phyloP scores from a whole-genome alignment of 2,113 vertebrate genomes.

The Hippopotamus amphibius region DNA sequence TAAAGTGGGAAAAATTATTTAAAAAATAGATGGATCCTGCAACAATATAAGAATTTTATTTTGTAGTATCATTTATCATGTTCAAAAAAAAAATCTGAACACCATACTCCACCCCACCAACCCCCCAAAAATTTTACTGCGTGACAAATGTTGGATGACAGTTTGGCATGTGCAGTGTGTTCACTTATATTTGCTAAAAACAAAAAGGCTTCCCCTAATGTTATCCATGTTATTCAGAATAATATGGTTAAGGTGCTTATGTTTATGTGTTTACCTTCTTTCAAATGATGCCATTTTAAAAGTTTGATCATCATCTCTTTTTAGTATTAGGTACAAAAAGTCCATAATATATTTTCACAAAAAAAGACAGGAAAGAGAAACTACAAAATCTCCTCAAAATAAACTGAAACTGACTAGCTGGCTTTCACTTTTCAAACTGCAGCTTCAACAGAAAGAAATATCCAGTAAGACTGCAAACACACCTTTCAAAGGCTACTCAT shows the following conservation, averaged over 20 bases:
- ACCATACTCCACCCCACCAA: fast-evolving
- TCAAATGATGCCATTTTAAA: slow-evolving; percentile 25
- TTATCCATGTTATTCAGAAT: not conserved
- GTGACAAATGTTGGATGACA: slow-evolving; percentile 15
- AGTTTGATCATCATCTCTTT: slow-evolving; percentile 44
- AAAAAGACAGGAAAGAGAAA: slow-evolving; percentile 51
- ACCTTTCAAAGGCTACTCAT: slow-evolving; percentile 15
- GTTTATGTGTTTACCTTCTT: not conserved
- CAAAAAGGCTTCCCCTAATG: not conserved
- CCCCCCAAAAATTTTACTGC: not conserved
- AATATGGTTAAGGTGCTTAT: not conserved
- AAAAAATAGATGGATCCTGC: not conserved
- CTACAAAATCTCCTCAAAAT: slow-evolving; percentile 46
- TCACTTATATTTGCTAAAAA: slow-evolving; percentile 18
- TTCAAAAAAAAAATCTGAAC: not conserved
- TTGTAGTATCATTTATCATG: not conserved
- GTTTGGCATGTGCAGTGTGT: not conserved
- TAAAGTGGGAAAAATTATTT: not conserved
- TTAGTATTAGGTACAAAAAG: not conserved
- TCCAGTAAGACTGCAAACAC: not conserved
- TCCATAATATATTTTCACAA: slow-evolving; percentile 14
- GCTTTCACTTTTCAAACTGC: slow-evolving; percentile 26
- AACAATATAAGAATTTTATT: not conserved
- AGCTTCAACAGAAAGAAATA: slow-evolving; percentile 44
- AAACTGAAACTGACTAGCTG: slow-evolving; percentile 47